phyloP scores from a whole-genome alignment of 2,113 vertebrate species.

The Triplophysa siluroides region DNA sequence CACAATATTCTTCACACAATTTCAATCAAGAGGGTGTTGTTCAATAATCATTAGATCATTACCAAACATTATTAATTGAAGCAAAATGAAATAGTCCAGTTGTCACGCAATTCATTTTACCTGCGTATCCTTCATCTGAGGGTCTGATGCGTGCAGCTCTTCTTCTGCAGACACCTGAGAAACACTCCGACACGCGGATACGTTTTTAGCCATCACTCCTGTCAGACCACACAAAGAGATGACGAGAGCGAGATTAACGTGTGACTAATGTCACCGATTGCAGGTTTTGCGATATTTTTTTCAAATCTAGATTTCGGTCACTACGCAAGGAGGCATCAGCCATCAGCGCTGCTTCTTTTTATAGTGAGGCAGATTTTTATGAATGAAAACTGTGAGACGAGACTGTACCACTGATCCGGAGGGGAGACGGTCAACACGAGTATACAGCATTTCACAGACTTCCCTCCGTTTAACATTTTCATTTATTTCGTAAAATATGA shows the following conservation, averaged over 20 bases:
- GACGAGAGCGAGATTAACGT: slow-evolving; percentile 16
- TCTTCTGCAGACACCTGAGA: slow-evolving; percentile 79
- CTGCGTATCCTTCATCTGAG: slow-evolving; percentile 79
- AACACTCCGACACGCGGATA: slow-evolving; percentile 29
- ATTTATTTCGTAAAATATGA: not conserved
- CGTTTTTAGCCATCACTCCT: slow-evolving; percentile 51
- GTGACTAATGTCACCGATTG: slow-evolving; percentile 27
- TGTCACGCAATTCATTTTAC: slow-evolving; percentile 64
- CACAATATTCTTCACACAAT: not conserved
- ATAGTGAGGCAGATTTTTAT: slow-evolving; percentile 81
- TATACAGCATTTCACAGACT: not conserved
- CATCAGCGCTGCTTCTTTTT: slow-evolving; percentile 68
- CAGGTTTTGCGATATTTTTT: not conserved
- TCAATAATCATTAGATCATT: not conserved
- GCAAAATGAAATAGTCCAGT: not conserved
- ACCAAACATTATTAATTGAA: slow-evolving; percentile 7
- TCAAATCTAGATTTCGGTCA: slow-evolving; percentile 49
- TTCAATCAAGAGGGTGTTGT: not conserved
- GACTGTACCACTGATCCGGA: slow-evolving; percentile 71
- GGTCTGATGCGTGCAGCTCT: slow-evolving; percentile 80
- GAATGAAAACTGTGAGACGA: slow-evolving; percentile 79
- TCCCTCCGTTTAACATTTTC: too few species aligned
- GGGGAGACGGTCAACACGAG: slow-evolving; percentile 33
- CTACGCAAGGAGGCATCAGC: slow-evolving; percentile 52
- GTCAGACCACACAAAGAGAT: slow-evolving; percentile 12